Evolutionary conservation across 2,113 vertebrate species (phyloP).

Genomic region (Gymnobelideus leadbeateri): DNA sequence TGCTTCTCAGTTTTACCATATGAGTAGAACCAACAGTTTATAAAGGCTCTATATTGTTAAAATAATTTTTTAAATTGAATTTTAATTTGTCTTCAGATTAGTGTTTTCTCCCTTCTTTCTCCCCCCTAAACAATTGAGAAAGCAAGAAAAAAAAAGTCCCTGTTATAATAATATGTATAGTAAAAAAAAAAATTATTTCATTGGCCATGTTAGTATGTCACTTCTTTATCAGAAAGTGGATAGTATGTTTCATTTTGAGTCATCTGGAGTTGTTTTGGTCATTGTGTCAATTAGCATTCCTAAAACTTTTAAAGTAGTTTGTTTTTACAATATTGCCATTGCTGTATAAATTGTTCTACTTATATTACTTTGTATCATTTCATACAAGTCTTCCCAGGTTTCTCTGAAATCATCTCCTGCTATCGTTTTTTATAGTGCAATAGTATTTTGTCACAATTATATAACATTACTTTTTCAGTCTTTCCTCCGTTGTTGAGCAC

Average conservation of each 20-base stretch:
- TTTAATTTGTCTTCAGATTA: neutral
- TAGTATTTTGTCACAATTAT: neutral
- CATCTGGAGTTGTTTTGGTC: neutral
- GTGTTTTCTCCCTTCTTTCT: neutral
- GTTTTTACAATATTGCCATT: neutral
- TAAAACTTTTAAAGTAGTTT: neutral
- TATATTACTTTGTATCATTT: neutral
- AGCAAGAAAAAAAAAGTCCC: neutral
- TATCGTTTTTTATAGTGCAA: neutral
- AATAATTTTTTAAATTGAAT: neutral
- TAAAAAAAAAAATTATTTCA: neutral
- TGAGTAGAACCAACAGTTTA: neutral
- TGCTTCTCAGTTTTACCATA: neutral
- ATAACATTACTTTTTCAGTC: neutral
- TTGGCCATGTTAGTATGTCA: neutral
- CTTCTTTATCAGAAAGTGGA: neutral
- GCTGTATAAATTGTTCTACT: neutral
- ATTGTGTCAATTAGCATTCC: neutral
- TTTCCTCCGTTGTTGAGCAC: neutral
- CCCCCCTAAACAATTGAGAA: neutral
- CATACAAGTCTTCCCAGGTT: neutral
- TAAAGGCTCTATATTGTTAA: neutral
- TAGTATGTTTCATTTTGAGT: neutral
- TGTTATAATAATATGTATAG: neutral
- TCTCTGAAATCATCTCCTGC: neutral